Conservation (phyloP, 2,113 vertebrate species). For the Hippopotamus amphibius region DNA sequence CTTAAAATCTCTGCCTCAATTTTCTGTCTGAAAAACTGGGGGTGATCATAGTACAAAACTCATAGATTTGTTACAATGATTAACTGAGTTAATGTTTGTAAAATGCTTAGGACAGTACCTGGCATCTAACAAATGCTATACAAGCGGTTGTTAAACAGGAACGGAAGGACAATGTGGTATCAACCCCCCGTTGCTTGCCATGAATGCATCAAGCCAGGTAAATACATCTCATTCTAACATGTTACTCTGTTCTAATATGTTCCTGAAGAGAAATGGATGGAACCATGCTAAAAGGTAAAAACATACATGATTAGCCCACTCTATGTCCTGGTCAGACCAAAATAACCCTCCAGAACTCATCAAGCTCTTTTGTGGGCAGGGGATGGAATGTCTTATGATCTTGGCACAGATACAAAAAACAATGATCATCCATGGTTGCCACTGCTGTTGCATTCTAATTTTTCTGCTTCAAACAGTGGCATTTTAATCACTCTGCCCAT, state of each 20-base stretch:
- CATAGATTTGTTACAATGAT: background rate
- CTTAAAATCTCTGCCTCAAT: background rate
- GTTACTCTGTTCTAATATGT: background rate
- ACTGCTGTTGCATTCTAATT: constrained; percentile 40
- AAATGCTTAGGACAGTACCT: background rate
- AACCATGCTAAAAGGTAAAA: background rate
- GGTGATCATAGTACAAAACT: background rate
- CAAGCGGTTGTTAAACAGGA: background rate
- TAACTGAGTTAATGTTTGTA: background rate
- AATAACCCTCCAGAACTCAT: background rate
- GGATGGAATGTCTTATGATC: background rate
- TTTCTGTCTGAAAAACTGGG: background rate
- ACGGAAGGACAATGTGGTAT: background rate
- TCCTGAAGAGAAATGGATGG: background rate
- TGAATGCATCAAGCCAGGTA: background rate
- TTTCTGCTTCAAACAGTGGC: constrained; percentile 58
- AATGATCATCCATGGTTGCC: background rate
- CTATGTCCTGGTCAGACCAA: background rate
- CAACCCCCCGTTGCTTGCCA: background rate
- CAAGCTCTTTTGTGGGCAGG: background rate
- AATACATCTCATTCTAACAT: background rate
- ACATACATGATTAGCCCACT: background rate
- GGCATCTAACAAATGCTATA: background rate
- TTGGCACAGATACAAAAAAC: constrained; percentile 38
- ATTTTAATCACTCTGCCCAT: constrained; percentile 63